phyloP scores from a whole-genome alignment of 2,888 invertebrate species.

The Blera fallax region DNA sequence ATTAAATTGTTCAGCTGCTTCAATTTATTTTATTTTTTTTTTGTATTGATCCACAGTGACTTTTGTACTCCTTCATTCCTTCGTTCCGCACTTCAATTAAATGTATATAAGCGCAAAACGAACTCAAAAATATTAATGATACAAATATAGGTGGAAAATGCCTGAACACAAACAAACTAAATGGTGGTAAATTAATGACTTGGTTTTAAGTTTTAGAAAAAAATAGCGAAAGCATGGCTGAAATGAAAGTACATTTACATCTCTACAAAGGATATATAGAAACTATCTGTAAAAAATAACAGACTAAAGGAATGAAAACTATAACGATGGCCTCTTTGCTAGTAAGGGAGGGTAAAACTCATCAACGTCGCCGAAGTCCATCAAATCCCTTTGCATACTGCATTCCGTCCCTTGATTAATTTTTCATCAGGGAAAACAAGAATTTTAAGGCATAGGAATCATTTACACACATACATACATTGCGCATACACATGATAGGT shows the following conservation, averaged over 20 bases:
- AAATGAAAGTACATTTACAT: constrained; percentile 56
- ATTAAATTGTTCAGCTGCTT: not conserved
- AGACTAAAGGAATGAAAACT: constrained; percentile 25
- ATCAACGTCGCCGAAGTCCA: constrained; percentile 63
- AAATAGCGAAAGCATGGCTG: constrained; percentile 12
- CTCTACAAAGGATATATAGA: constrained; percentile 25
- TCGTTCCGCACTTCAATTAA: not conserved
- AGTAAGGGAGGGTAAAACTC: constrained; percentile 43
- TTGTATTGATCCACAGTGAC: not conserved
- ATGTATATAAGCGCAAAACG: not conserved
- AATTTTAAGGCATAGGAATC: constrained; percentile 28
- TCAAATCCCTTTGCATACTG: constrained; percentile 35
- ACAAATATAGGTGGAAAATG: constrained; percentile 7
- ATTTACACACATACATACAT: not conserved
- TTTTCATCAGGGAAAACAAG: constrained; percentile 48
- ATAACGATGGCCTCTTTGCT: constrained; percentile 49
- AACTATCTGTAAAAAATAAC: constrained; percentile 24
- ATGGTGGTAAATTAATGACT: constrained; percentile 40
- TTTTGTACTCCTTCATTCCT: not conserved
- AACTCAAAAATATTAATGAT: not conserved
- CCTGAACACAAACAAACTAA: not conserved
- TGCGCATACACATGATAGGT: not conserved
- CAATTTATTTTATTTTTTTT: not conserved
- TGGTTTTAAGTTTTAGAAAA: constrained; percentile 27
- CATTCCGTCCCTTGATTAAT: constrained; percentile 54